Percentiles rank a stretch among this genome's conserved stretches.
Conservation (phyloP, 2,888 invertebrate species). For the Keiferia lycopersicella region DNA sequence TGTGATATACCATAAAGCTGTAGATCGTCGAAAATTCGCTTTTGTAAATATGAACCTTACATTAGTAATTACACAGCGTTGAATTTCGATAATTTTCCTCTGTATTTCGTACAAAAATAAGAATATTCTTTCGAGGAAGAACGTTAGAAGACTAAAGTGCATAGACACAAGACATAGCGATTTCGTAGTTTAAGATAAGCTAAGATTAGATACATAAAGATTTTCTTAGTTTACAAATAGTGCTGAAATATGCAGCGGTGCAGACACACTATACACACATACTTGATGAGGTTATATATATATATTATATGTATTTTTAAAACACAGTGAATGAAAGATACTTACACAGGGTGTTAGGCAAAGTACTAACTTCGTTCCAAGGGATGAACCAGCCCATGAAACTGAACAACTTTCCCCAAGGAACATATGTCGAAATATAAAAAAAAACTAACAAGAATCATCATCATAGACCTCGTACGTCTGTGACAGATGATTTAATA, state of each 20-base stretch:
- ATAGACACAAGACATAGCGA: conserved; percentile 31
- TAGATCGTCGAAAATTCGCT: conserved; percentile 7
- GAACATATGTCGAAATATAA: no score
- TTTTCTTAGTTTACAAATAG: conserved; percentile 15
- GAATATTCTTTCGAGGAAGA: conserved; percentile 41
- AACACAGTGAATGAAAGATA: neutral
- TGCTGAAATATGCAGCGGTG: conserved; percentile 34
- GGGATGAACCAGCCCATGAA: no score
- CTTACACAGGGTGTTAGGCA: no score
- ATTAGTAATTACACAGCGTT: neutral
- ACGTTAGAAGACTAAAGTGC: conserved; percentile 44
- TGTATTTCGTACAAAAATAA: conserved; percentile 44
- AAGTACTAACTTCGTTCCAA: no score
- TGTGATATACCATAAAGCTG: conserved; percentile 20
- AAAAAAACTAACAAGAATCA: no score
- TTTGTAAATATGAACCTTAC: neutral
- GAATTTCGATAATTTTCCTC: conserved; percentile 10
- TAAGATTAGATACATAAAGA: conserved; percentile 27
- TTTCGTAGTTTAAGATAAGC: neutral
- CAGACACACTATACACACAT: conserved; percentile 47
- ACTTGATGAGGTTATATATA: conserved; percentile 27
- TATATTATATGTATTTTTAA: neutral
- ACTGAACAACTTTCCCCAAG: no score
- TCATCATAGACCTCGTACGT: no score
- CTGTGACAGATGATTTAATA: no score